Conservation (phyloP, 2,797 vertebrate species). For the Acanthurus leucopareius region DNA sequence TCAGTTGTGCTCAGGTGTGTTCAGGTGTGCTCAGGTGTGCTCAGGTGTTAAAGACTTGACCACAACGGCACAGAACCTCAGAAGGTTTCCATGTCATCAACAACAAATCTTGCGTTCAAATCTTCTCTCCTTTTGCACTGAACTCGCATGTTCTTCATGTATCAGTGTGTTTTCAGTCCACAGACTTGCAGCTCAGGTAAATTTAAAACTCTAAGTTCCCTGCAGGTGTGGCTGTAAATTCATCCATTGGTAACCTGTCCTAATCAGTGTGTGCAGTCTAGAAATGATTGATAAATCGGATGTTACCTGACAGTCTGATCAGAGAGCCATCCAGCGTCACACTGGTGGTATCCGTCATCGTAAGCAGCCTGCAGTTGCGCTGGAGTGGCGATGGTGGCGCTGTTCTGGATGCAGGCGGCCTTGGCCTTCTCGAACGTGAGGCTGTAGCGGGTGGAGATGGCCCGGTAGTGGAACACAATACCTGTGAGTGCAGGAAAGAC, state of each 20-base stretch:
- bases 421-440: conserved; percentile 95
- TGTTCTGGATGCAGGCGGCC: conserved; percentile 94
- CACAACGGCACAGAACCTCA: too few species aligned
- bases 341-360: conserved; percentile 97
- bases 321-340: conserved; percentile 97
- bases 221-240: background rate
- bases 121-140: too few species aligned
- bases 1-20: too few species aligned
- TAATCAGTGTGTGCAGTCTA: background rate
- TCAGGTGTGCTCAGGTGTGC: too few species aligned
- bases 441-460: conserved; percentile 95
- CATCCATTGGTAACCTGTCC: background rate
- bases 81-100: too few species aligned
- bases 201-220: background rate
- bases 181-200: background rate
- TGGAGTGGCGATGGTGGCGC: conserved; percentile 92
- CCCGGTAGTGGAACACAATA: conserved; percentile 97
- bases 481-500: conserved; percentile 79
- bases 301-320: conserved; percentile 96
- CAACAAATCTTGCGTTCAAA: too few species aligned
- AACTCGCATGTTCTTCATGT: too few species aligned
- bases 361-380: conserved; percentile 97
- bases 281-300: background rate
- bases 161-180: background rate
- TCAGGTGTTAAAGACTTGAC: too few species aligned